phyloP scores from a whole-genome alignment of 2,797 vertebrate genomes.

The Morelia viridis region DNA sequence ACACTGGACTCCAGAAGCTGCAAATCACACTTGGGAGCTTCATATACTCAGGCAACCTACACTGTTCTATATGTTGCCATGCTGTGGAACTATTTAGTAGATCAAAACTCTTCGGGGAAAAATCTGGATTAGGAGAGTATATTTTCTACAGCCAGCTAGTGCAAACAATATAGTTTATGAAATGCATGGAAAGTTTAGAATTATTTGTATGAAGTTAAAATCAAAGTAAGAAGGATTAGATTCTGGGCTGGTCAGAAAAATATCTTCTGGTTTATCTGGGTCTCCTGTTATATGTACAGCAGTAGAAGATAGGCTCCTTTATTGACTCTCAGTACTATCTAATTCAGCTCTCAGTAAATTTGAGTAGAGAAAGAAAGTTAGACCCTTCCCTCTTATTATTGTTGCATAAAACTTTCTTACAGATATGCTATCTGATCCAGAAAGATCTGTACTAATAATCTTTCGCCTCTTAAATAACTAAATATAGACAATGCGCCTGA shows the following conservation, averaged over 20 bases:
- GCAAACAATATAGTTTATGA: neutral
- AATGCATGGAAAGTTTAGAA: neutral
- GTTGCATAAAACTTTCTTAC: neutral
- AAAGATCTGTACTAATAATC: neutral
- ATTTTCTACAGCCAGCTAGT: neutral
- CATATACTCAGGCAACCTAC: neutral
- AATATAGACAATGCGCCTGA: neutral
- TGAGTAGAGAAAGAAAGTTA: neutral
- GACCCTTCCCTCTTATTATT: neutral
- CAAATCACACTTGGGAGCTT: neutral
- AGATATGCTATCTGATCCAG: neutral
- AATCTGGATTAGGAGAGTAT: neutral
- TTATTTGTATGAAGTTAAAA: neutral
- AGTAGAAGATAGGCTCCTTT: neutral
- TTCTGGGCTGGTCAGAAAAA: neutral
- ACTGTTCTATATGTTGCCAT: neutral
- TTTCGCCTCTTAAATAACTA: constrained; percentile 1
- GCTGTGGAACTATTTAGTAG: neutral
- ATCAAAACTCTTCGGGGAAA: too few species aligned
- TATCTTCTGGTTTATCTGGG: neutral
- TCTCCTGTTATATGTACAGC: neutral
- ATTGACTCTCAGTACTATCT: neutral
- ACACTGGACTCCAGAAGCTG: neutral
- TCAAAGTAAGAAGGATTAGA: neutral
- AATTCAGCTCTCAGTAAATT: neutral